phyloP scores from a whole-genome alignment of 2,888 invertebrate species.

The Rhagonycha lutea region DNA sequence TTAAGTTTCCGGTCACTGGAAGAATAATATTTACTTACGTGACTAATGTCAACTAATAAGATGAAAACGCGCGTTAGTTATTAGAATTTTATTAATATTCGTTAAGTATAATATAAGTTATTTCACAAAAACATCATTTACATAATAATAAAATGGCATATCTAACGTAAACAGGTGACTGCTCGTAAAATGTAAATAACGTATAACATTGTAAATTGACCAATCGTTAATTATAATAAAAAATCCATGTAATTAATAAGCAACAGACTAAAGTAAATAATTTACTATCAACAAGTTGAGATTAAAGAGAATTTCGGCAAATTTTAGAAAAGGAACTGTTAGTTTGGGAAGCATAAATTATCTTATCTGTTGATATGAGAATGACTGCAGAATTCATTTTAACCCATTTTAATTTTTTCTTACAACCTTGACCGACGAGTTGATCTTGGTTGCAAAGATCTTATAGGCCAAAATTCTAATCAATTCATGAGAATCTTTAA shows the following conservation, averaged over 20 bases:
- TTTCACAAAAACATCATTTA: not conserved
- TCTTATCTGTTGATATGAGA: too few relatives aligned
- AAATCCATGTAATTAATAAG: not conserved
- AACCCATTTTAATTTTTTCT: not conserved
- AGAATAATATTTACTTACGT: not conserved
- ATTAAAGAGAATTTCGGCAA: not conserved
- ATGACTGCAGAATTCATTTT: not conserved
- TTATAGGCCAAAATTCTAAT: not conserved
- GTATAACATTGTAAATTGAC: not conserved
- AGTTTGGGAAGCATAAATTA: too few relatives aligned
- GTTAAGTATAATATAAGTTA: not conserved
- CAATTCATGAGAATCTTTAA: not conserved
- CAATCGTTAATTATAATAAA: not conserved
- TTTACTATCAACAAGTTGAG: not conserved
- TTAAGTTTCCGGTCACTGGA: too few relatives aligned
- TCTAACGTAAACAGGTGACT: not conserved
- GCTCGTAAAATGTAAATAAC: not conserved
- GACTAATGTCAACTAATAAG: not conserved
- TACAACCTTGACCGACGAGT: not conserved
- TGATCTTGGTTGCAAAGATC: not conserved
- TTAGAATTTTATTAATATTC: not conserved
- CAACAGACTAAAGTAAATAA: not conserved
- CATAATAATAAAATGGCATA: not conserved
- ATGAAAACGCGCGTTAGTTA: not conserved
- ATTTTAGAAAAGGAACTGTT: not conserved